phyloP scores from a whole-genome alignment of 2,888 invertebrate genomes.

The Chymomyza procnemis region DNA sequence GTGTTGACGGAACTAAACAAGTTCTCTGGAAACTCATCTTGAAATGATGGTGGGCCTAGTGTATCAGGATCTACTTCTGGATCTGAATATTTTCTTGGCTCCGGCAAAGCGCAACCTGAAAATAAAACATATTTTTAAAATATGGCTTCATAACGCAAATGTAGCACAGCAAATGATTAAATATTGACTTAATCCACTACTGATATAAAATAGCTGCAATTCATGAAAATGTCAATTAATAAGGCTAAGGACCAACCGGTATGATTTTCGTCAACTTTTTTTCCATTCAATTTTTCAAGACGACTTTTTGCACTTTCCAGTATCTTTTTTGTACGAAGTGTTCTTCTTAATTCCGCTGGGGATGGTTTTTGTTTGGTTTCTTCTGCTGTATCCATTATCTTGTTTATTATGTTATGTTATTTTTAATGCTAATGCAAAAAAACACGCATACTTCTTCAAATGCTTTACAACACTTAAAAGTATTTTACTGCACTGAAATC shows the following conservation, averaged over 20 bases:
- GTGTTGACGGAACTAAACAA: neutral
- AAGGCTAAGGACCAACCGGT: neutral
- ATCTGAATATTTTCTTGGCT: constrained; percentile 28
- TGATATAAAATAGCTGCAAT: too few species aligned
- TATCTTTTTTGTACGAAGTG: constrained; percentile 32
- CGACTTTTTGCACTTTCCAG: constrained; percentile 35
- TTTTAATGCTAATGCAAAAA: neutral
- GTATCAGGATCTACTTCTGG: constrained; percentile 45
- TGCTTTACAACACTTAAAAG: neutral
- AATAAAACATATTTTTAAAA: neutral
- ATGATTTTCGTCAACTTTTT: constrained; percentile 1
- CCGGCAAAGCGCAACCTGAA: neutral
- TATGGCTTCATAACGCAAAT: neutral
- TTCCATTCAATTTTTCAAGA: constrained; percentile 38
- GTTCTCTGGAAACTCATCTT: constrained; percentile 13
- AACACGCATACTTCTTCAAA: neutral
- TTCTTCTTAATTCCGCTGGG: constrained; percentile 25
- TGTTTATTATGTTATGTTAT: neutral
- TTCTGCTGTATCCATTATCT: constrained; percentile 16
- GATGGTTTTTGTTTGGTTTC: constrained; percentile 5
- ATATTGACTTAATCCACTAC: too few species aligned
- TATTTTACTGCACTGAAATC: neutral
- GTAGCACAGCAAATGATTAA: neutral
- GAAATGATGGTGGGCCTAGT: neutral
- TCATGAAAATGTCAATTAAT: neutral